phyloP scores from a whole-genome alignment of 2,888 invertebrate species.

The Diplolepis rosae region DNA sequence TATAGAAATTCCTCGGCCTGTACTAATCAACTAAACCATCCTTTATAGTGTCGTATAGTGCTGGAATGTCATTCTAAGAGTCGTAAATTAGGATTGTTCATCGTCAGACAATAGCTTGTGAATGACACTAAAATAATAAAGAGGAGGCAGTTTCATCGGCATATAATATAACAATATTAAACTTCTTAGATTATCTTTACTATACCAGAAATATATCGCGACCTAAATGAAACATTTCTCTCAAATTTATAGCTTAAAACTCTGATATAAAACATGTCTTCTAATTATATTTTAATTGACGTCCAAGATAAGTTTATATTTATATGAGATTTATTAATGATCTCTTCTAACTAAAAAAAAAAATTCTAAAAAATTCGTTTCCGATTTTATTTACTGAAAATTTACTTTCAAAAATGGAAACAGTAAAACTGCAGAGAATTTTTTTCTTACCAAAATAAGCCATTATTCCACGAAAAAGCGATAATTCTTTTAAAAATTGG shows the following conservation, averaged over 20 bases:
- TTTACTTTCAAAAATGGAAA: too few species aligned
- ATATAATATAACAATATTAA: slow-evolving; percentile 22
- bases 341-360: too few species aligned
- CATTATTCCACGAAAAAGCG: too few species aligned
- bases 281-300: too few species aligned
- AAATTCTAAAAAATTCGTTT: too few species aligned
- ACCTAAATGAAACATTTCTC: slow-evolving; percentile 1
- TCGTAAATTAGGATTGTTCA: background rate
- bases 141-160: background rate
- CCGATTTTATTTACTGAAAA: too few species aligned
- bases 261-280: background rate
- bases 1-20: background rate
- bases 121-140: slow-evolving; percentile 6
- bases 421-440: too few species aligned
- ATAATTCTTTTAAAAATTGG: too few species aligned
- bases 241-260: background rate
- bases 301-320: too few species aligned
- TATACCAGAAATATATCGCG: slow-evolving; percentile 9
- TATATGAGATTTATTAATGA: too few species aligned
- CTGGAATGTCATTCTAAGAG: background rate
- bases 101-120: background rate
- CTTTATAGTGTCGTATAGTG: background rate
- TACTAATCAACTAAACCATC: slow-evolving; percentile 1
- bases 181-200: slow-evolving; percentile 5
- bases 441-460: too few species aligned